phyloP scores from a whole-genome alignment of 2,797 vertebrate genomes.

The Sebastolobus alascanus region DNA sequence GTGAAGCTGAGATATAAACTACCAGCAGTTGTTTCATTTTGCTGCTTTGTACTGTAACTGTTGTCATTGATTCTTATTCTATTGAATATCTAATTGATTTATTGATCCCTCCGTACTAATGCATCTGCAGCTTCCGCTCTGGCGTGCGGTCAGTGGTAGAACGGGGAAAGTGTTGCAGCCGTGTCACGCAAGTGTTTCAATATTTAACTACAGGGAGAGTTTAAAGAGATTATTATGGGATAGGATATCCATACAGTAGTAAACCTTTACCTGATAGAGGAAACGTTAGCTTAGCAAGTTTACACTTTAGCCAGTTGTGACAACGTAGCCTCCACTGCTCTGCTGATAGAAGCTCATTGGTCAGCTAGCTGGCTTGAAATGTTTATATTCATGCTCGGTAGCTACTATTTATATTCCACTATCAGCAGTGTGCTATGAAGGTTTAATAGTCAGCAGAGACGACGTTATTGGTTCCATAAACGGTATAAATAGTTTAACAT shows the following conservation, averaged over 20 bases:
- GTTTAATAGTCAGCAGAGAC: too few species aligned
- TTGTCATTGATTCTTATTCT: background rate
- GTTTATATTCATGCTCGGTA: background rate
- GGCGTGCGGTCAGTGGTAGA: background rate
- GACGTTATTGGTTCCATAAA: too few species aligned
- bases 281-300: background rate
- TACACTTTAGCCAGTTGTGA: background rate
- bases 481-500: background rate
- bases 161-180: background rate
- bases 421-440: background rate
- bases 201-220: background rate
- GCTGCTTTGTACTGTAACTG: background rate
- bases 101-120: background rate
- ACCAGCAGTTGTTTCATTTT: too few species aligned
- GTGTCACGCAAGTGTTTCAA: background rate
- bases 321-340: background rate
- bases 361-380: too few species aligned
- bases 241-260: too few species aligned
- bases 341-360: too few species aligned
- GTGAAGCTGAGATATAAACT: too few species aligned
- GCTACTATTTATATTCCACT: background rate
- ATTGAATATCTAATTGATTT: constrained; percentile 3
- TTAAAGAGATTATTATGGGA: background rate
- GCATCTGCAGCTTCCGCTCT: constrained; percentile 11
- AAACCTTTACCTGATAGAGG: too few species aligned